phyloP scores from a whole-genome alignment of 2,113 vertebrate species.

The Sylvietta virens region DNA sequence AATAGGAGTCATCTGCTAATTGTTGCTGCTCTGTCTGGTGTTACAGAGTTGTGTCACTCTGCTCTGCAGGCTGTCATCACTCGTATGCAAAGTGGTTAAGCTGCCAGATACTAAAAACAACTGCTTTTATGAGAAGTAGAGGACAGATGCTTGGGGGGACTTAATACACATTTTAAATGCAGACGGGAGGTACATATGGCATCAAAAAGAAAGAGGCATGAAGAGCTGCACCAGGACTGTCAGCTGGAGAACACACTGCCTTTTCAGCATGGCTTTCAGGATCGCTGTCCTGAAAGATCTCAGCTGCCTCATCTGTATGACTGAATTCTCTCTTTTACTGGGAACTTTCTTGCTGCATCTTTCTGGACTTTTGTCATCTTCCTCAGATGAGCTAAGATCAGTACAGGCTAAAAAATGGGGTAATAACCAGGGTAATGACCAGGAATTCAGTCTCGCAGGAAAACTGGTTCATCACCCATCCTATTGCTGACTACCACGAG shows the following conservation, averaged over 20 bases:
- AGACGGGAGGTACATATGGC: background rate
- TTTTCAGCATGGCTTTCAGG: background rate
- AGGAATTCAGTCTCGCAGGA: background rate
- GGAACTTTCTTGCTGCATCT: background rate
- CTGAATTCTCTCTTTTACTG: background rate
- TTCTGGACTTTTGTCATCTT: background rate
- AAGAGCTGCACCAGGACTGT: background rate
- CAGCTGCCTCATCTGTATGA: background rate
- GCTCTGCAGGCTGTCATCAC: background rate
- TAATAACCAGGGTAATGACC: background rate
- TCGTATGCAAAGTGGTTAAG: fast-evolving
- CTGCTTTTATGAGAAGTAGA: background rate
- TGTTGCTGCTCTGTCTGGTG: background rate
- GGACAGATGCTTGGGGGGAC: background rate
- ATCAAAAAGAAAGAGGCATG: background rate
- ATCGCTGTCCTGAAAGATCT: background rate
- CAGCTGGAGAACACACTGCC: background rate
- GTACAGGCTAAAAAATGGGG: background rate
- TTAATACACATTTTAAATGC: background rate
- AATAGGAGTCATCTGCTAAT: background rate
- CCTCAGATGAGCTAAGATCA: background rate
- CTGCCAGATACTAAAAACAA: background rate
- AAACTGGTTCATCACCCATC: background rate
- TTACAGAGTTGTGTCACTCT: background rate
- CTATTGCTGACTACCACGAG: background rate